Percentiles rank a stretch among this genome's conserved stretches.
Conservation (phyloP, 1,140 invertebrate genomes). For the Trichogramma pretiosum region DNA sequence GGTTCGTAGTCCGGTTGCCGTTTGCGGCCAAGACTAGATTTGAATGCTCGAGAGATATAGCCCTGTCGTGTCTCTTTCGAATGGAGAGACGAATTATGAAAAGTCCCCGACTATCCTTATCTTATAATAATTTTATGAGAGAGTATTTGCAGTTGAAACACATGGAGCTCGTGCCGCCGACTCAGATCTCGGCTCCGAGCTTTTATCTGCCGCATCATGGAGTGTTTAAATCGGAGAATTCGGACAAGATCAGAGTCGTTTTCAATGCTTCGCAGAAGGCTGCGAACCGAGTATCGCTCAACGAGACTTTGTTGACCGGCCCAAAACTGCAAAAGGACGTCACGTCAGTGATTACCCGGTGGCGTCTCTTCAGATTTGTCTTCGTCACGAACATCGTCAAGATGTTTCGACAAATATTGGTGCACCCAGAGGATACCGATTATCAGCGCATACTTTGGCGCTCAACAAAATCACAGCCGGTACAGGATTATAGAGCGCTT, state of each 20-base stretch:
- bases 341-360: neutral
- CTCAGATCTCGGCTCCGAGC: too few relatives aligned
- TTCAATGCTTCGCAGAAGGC: neutral
- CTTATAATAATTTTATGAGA: neutral
- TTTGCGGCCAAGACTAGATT: neutral
- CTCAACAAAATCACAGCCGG: neutral
- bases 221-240: neutral
- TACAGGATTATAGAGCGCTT: neutral
- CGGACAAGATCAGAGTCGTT: neutral
- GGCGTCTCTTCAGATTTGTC: neutral
- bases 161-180: too few relatives aligned
- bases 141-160: neutral
- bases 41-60: too few relatives aligned
- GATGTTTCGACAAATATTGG: slow-evolving; percentile 1
- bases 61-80: neutral
- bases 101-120: neutral
- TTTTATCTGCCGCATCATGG: neutral
- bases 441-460: neutral
- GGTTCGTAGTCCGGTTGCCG: neutral
- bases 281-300: neutral
- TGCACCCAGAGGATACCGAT: neutral
- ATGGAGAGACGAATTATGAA: neutral
- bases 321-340: too few relatives aligned
- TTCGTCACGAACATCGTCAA: neutral
- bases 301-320: neutral